These are phyloP conservation scores for Pseudococcus viburni DNA, from an alignment of 2,888 invertebrate species.

Conservation along the genomic window DNA sequence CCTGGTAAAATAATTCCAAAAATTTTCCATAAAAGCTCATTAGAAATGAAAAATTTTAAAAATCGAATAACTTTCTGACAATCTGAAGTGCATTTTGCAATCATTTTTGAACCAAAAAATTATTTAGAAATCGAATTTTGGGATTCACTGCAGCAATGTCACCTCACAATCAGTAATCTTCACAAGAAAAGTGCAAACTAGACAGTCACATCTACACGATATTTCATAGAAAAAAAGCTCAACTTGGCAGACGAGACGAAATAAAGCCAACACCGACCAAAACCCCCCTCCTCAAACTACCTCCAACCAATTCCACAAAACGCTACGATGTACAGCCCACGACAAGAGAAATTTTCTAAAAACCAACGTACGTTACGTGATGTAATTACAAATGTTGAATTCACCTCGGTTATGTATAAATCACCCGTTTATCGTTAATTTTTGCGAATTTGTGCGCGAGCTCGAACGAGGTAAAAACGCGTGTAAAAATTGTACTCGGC, in stretches of 20 bases:
- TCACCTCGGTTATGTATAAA: neutral
- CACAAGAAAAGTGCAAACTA: too few relatives aligned
- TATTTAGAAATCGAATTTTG: too few relatives aligned
- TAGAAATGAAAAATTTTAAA: too few relatives aligned
- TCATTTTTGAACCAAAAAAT: too few relatives aligned
- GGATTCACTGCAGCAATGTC: too few relatives aligned
- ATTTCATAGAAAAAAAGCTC: neutral
- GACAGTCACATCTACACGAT: too few relatives aligned
- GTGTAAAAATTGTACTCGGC: neutral
- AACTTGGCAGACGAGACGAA: neutral
- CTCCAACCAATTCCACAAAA: neutral
- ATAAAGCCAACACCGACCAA: neutral
- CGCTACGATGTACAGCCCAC: neutral
- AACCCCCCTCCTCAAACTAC: neutral
- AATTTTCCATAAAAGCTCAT: too few relatives aligned
- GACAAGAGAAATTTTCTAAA: neutral
- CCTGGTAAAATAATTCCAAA: too few relatives aligned
- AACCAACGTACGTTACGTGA: conserved; percentile 5
- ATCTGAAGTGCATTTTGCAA: too few relatives aligned
- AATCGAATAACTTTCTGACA: too few relatives aligned
- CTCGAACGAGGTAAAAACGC: neutral
- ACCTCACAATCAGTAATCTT: too few relatives aligned
- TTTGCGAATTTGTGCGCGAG: neutral
- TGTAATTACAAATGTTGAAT: conserved; percentile 24
- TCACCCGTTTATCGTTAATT: conserved; percentile 37